Percentiles rank a stretch among this genome's conserved stretches.
Conservation (phyloP, 2,888 invertebrate species). For the Iphiclides podalirius region DNA sequence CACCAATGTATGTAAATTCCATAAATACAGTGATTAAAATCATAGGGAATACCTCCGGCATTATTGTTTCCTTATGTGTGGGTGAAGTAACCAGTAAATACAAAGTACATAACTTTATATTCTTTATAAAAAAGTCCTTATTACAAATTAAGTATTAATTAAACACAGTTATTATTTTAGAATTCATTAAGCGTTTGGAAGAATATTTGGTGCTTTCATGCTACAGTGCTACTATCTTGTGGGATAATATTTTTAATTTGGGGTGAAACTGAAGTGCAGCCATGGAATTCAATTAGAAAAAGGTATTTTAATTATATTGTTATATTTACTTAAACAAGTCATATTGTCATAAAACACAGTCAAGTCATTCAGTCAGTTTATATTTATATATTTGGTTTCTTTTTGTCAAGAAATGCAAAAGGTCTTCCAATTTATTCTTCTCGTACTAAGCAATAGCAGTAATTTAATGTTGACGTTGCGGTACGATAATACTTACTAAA, state of each 20-base stretch:
- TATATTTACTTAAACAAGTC: no score
- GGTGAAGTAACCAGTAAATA: slow-evolving; percentile 78
- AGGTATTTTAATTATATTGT: no score
- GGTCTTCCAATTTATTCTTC: no score
- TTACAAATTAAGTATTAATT: neutral
- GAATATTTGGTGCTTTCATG: slow-evolving; percentile 71
- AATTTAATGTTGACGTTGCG: no score
- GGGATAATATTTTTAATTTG: slow-evolving; percentile 61
- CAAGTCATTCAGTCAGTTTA: no score
- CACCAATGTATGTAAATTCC: slow-evolving; percentile 87
- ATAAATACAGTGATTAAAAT: slow-evolving; percentile 87
- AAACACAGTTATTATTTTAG: slow-evolving; percentile 34
- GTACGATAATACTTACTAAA: no score
- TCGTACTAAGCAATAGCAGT: no score
- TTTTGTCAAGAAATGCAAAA: no score
- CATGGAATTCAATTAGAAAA: slow-evolving; percentile 48
- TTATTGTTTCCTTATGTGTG: slow-evolving; percentile 85
- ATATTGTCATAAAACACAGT: no score
- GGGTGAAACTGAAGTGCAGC: slow-evolving; percentile 60
- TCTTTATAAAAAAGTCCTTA: no score
- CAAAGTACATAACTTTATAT: slow-evolving; percentile 47
- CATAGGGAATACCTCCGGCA: slow-evolving; percentile 84
- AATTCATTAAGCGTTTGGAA: slow-evolving; percentile 56
- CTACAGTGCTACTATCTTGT: slow-evolving; percentile 50
- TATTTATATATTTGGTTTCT: no score